Base-by-base conservation (phyloP, 2,113 vertebrate species). In the Corvus moneduloides region DNA sequence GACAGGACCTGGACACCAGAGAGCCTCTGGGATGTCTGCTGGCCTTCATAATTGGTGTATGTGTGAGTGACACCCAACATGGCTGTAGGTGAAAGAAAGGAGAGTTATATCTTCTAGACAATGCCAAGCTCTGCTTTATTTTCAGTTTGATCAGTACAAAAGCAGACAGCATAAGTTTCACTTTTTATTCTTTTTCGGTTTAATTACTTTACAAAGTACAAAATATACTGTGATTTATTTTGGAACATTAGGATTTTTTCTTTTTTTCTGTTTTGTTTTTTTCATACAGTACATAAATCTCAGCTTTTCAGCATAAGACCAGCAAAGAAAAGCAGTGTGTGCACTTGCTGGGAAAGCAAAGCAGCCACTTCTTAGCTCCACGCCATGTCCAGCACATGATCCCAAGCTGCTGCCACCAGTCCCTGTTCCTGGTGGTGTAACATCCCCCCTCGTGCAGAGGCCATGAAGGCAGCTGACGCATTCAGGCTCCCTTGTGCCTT, bases 131-230 rank as follows among this genome's bases (percentile, higher is more conserved):
- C 94, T 88, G 95, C 93, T 96, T 97, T 95, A 95, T 94, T 94
- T 69, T 76, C 90, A 79, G 76, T 94, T 88, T 81, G 87, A 61
- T 61, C 91, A 66, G 92, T 93, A 96, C 89, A 95, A 96, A 97
- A 96, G 87, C 95, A 97, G 85, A 90, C 85, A 79, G 91, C 61
- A 1, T 26, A 44, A 84, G 76, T 90, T 93, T 92, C 63, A 55
- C 55, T 46, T 92, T 95, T 97, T 95, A 78, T 80, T 86, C 59
- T 96, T 83, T 84, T 95, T 91, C 55, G 5, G 95, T 98, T 98
- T 97, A 98, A 98, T 98, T 83, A 97, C 97, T 98, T 98, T 98
- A 98, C 98, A 98, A 98, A 98, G 96, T 98, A 98, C 97, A 98
- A 98, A 98, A 98, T 98, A 98, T 98, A 98, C 98, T 97, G 97